phyloP scores from a whole-genome alignment of 2,888 invertebrate species.

The Phortica magna region DNA sequence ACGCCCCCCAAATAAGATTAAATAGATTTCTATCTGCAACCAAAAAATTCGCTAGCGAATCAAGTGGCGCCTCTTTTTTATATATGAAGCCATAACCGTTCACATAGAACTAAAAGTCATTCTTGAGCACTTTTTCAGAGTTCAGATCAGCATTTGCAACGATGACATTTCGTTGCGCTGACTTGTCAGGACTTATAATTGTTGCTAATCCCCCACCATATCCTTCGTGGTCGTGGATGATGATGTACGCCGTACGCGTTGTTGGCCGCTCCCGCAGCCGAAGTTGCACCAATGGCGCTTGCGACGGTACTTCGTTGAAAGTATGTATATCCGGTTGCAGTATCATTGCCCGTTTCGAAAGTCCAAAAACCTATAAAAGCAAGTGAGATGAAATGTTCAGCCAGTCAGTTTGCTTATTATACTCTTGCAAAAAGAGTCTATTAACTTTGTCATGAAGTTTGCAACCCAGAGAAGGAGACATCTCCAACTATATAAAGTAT shows the following conservation, averaged over 20 bases:
- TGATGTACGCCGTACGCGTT: slow-evolving; percentile 48
- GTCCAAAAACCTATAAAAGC: slow-evolving; percentile 83
- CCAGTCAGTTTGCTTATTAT: no score
- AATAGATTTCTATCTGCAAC: no score
- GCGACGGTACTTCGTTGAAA: slow-evolving; percentile 71
- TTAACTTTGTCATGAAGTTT: not conserved
- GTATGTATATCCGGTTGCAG: slow-evolving; percentile 79
- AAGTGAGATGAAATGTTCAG: not conserved
- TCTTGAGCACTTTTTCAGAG: slow-evolving; percentile 91
- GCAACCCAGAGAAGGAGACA: no score
- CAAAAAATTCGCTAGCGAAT: no score
- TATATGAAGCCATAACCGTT: slow-evolving; percentile 96
- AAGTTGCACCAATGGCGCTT: slow-evolving; percentile 48
- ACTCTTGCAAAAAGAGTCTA: no score
- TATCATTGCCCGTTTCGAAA: slow-evolving; percentile 83
- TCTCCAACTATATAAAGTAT: no score
- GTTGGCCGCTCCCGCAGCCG: slow-evolving; percentile 55
- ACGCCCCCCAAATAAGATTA: no score
- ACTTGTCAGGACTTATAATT: slow-evolving; percentile 60
- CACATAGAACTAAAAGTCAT: slow-evolving; percentile 92
- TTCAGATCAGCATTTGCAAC: slow-evolving; percentile 82
- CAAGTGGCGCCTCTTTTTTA: slow-evolving; percentile 99
- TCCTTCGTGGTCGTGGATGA: slow-evolving; percentile 35
- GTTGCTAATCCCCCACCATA: slow-evolving; percentile 49
- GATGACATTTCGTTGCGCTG: slow-evolving; percentile 68